Base-by-base conservation (phyloP, 2,888 invertebrate genomes). In the Agonopterix subpropinquella region DNA sequence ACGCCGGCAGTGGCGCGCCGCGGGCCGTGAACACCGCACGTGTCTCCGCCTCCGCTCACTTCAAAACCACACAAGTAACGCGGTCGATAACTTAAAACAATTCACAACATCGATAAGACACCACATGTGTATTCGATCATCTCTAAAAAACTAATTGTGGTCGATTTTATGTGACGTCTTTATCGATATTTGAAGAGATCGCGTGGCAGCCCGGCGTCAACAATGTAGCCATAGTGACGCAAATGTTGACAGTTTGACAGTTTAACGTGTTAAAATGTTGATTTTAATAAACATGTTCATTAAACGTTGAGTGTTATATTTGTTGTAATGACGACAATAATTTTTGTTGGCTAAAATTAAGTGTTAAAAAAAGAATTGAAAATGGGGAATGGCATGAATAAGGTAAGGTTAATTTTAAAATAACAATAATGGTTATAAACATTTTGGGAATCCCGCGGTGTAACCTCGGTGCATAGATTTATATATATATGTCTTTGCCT, bases 331-430 rank as follows among this genome's bases (percentile, higher is more conserved):
- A 55, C 63, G 74, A 77, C 76, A 77, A 79, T 80, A 80, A 73
- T 71, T 67, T 65, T 70, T 57, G 52, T 64, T 66, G 54, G 50
- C 48, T 58, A 67, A n/a, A n/a, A 67, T 52, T 55, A 65, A 58
- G 59, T 54, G 59, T 63, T 64, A 60, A 57, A 57, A 28, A 28
- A 57, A 60, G 51, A 61, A 51, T 52, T 62, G 61, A 78, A 71
- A 61, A 80, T 95, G 95, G 95, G 95, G 87, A 95, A 95, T 93
- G 95, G 95, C 85, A 95, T 95, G 95, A 95, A 95, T 87, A 95
- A 95, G 94, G 95, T 95, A 85, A 90, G 81, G 70, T 44, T 51
- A 51, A 52, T 42, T 8, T 42, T 39, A n/a, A n/a, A 3, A 4
- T 37, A 37, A n/a, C 2, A 39, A 10, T 39, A n/a, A n/a, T 10